Conservation (phyloP, 2,113 vertebrate genomes). For the Scomber colias region DNA sequence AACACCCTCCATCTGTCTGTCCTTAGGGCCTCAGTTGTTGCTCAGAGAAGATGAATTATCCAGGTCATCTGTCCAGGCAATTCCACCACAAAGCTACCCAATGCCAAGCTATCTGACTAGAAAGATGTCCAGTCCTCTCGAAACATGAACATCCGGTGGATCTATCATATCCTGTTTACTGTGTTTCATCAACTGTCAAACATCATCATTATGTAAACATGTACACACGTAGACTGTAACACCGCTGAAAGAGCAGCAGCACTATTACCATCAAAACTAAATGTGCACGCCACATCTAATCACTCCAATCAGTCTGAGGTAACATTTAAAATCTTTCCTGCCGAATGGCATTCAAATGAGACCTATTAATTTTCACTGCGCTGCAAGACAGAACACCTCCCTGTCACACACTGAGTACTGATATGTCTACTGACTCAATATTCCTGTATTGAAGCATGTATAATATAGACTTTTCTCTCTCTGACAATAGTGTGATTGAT, state of each 20-base stretch:
- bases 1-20: too few relatives aligned
- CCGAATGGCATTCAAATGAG: conserved; percentile 13
- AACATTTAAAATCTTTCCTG: neutral
- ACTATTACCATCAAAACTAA: conserved; percentile 25
- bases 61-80: conserved; percentile 48
- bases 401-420: too few relatives aligned
- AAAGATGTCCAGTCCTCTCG: neutral
- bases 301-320: conserved; percentile 24
- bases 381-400: neutral
- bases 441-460: too few relatives aligned
- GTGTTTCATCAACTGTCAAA: conserved; percentile 30
- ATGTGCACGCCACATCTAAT: conserved; percentile 31
- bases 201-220: conserved; percentile 17
- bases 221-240: neutral
- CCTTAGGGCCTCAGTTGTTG: neutral
- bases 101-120: neutral
- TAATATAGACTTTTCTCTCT: too few relatives aligned
- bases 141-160: neutral
- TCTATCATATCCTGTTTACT: conserved; percentile 17
- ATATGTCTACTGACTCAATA: too few relatives aligned
- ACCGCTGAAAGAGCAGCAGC: neutral
- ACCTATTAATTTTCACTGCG: neutral
- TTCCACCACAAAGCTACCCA: neutral
- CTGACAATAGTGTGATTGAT: too few relatives aligned
- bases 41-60: conserved; percentile 19